phyloP scores from a whole-genome alignment of 2,113 vertebrate species.

The Picathartes gymnocephalus region DNA sequence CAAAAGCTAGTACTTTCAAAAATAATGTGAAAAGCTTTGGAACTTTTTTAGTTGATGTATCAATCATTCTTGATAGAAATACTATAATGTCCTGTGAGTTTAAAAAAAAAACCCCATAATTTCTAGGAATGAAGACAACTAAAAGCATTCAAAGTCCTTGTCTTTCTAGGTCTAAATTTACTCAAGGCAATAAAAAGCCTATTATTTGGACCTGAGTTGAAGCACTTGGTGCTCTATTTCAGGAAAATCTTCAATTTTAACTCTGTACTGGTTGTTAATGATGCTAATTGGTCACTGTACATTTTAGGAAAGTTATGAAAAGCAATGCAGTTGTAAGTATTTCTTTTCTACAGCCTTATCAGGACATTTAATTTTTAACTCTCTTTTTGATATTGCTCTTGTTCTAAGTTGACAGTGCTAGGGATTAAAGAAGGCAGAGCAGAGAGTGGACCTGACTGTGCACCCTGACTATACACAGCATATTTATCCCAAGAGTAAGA shows the following conservation, averaged over 20 bases:
- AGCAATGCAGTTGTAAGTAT: not conserved
- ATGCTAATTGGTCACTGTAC: not conserved
- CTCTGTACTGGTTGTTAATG: not conserved
- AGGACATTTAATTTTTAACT: not conserved
- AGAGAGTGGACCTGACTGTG: not conserved
- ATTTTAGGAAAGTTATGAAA: not conserved
- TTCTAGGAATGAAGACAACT: not conserved
- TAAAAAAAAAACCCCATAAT: not conserved
- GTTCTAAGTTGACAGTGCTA: not conserved
- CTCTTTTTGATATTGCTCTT: not conserved
- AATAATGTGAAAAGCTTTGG: not conserved
- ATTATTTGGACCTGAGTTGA: not conserved
- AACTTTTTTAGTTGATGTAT: not conserved
- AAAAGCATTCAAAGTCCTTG: not conserved
- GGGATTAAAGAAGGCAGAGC: not conserved
- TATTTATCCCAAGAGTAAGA: not conserved
- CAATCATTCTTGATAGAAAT: not conserved
- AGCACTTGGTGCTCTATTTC: not conserved
- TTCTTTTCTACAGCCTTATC: not conserved
- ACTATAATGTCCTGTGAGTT: not conserved
- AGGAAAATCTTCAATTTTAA: not conserved
- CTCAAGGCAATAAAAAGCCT: not conserved
- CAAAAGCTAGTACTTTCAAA: not conserved
- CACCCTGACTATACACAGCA: not conserved
- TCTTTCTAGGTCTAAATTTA: not conserved